Base-by-base conservation (phyloP, 2,888 invertebrate genomes). In the Notodonta ziczac region DNA sequence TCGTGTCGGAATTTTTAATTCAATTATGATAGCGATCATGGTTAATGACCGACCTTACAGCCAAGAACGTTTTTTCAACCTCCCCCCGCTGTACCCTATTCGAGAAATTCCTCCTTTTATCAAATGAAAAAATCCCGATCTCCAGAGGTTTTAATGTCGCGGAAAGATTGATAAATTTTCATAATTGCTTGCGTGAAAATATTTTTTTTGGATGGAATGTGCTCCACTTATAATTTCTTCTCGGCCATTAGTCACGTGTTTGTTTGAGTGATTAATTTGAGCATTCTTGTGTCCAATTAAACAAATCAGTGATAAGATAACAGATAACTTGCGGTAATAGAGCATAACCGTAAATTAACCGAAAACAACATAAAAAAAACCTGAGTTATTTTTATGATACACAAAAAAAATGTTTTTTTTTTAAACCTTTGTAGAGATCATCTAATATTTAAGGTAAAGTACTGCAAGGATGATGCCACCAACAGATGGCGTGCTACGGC, bases 1-100 rank as follows among this genome's bases (percentile, higher is more conserved):
- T 83, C 93, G 93, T 89, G 92, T 89, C 78, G 93, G 93, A 93
- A 93, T 93, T 92, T 93, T 93, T 93, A 93, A 93, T 93, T 93
- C 93, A 93, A 93, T 93, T 93, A 93, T 91, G 92, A 93, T 92
- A 91, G 89, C 90, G 87, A 93, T 93, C 92, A 88, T 91, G 90
- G 90, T 91, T 92, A 93, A 93, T 92, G 91, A 86, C 87, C 89
- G 82, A 77, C 83, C 86, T 86, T 84, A 85, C 75, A 82, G 84
- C 76, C 77, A 72, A 69, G 81, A 80, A 81, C 82, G 83, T 81
- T 82, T 85, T 86, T 85, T 82, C 85, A 83, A 84, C 83, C 82
- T 78, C 75, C 77, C 73, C 73, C 67, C 75, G 67, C 59, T 54
- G 24, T 24, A 50, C 53, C 62, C 16, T 16, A 72, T 75, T 75